Evolutionary conservation across 1,140 invertebrate species (phyloP), one percentile per base, ranked within the genome.

Genomic region (Ips nitidus): DNA sequence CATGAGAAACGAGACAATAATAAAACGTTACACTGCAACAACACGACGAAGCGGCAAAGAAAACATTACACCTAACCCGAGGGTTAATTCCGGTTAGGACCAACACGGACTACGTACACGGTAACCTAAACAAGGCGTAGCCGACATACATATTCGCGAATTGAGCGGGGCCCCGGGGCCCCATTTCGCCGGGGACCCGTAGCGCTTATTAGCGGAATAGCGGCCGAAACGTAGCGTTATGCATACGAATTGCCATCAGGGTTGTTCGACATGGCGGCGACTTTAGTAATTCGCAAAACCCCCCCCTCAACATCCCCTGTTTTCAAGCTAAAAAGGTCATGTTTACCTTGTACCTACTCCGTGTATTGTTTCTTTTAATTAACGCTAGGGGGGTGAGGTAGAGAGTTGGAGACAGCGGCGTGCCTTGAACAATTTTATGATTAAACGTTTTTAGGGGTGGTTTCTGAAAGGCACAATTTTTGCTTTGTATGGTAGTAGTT

Each of bases 181-280:
- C 8, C 41, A 66, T 66, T 66, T 57, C 43, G 43, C 64, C 59
- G 36, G 57, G 56, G 66, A 55, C 52, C 66, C 57, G 39, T 68
- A 68, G 56, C 61, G 42, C 57, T 68, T 68, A 68, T 67, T 58
- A 67, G 65, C 55, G 36, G 59, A 57, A 66, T 56, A 45, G 56
- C 52, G 64, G 56, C 53, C 64, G 41, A 66, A 68, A 38, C 56
- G 66, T 60, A 68, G 57, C 66, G 47, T 55, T 68, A 62, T 60
- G 66, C 57, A 68, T 68, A 61, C 57, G 66, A 62, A 68, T 60
- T 68, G 45, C 41, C 52, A 56, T 57, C 66, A 53, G 57, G 43
- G 39, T 52, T 68, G 66, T 68, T 60, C 39, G 64, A 66, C 55
- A 58, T 47, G 53, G 41, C 38, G 42, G 64, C 52, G 41, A 66